Conservation (phyloP, 2,113 vertebrate genomes). For the Gambusia holbrooki region DNA sequence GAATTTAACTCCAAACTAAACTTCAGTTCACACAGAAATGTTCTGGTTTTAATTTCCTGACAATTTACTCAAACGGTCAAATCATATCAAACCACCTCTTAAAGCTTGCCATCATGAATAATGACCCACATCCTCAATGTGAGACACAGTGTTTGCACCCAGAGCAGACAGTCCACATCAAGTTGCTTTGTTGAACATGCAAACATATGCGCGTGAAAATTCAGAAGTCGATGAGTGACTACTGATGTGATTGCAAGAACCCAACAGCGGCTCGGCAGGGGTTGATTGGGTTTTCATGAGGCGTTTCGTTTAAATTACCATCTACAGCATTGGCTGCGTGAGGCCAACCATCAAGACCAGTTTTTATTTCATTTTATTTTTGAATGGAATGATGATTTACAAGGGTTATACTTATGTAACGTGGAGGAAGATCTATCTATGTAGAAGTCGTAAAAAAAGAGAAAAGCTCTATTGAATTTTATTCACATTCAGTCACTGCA, state of each 20-base stretch:
- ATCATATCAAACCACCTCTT: slow-evolving; percentile 3
- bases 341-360: slow-evolving; percentile 1
- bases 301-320: neutral
- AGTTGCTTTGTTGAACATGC: too few relatives aligned
- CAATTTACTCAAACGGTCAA: slow-evolving; percentile 38
- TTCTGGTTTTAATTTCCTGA: slow-evolving; percentile 1
- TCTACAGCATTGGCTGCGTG: neutral
- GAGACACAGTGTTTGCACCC: too few relatives aligned
- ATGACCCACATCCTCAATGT: neutral
- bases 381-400: neutral
- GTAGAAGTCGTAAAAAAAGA: too few relatives aligned
- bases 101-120: neutral
- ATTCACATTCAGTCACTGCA: too few relatives aligned
- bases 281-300: neutral
- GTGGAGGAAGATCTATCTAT: too few relatives aligned
- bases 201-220: neutral
- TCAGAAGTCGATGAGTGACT: neutral
- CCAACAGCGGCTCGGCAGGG: neutral
- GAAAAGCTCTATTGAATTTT: too few relatives aligned
- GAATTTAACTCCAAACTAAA: neutral
- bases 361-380: neutral
- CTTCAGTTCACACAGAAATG: neutral
- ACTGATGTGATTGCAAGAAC: neutral
- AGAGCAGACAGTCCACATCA: too few relatives aligned
- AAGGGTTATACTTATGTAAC: too few relatives aligned